Evolutionary conservation across 2,797 vertebrate species (phyloP).

Genomic region (Anguilla anguilla): DNA sequence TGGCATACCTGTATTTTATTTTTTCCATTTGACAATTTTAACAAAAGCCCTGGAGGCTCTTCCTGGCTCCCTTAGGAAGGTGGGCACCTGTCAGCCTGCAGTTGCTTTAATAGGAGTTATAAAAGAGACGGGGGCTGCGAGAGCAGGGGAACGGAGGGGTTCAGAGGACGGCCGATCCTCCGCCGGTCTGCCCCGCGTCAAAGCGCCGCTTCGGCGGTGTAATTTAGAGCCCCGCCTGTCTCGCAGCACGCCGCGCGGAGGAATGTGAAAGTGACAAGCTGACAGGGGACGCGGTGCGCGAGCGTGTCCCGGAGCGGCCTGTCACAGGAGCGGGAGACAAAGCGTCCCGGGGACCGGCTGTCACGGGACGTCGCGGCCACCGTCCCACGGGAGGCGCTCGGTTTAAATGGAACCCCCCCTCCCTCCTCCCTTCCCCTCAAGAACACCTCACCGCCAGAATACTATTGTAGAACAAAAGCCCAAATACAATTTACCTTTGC

Average conservation of each 20-base stretch:
- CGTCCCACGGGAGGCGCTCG: background rate
- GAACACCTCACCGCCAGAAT: background rate
- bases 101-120: background rate
- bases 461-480: background rate
- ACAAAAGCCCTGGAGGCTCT: background rate
- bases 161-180: background rate
- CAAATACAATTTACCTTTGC: background rate
- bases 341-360: background rate
- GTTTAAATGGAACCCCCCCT: background rate
- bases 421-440: background rate
- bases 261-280: conserved; percentile 20
- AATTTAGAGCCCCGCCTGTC: conserved; percentile 16
- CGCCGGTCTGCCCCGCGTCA: conserved; percentile 14
- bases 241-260: background rate
- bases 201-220: background rate
- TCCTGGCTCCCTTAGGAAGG: background rate
- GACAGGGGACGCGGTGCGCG: background rate
- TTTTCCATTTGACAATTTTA: background rate
- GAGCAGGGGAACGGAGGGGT: background rate
- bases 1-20: background rate
- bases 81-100: background rate
- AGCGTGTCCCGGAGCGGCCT: background rate
- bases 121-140: background rate
- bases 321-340: conserved; percentile 2
- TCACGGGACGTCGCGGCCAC: background rate